phyloP scores from a whole-genome alignment of 2,888 invertebrate genomes.

The Ditylenchus weischeri region DNA sequence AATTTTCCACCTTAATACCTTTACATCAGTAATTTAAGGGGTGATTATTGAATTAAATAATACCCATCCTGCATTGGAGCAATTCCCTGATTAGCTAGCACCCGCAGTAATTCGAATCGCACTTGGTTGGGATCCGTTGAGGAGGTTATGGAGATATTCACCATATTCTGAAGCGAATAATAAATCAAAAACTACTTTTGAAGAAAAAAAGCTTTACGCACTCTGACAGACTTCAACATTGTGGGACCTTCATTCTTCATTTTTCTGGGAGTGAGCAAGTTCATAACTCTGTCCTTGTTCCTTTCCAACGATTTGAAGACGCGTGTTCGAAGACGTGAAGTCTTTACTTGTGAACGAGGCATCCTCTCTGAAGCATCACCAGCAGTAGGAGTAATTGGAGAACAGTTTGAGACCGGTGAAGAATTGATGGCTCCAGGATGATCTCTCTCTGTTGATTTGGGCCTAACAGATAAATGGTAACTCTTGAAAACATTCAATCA shows the following conservation, averaged over 20 bases:
- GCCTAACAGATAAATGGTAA: background rate
- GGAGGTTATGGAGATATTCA: slow-evolving; percentile 72
- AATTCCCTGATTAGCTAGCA: slow-evolving; percentile 61
- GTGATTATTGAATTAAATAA: slow-evolving; percentile 3
- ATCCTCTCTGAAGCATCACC: slow-evolving; percentile 12
- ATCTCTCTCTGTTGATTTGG: slow-evolving; percentile 15
- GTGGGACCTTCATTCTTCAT: slow-evolving; percentile 38
- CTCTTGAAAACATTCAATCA: too few species aligned
- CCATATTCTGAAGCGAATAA: slow-evolving; percentile 65
- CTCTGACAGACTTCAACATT: slow-evolving; percentile 30
- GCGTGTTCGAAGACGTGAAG: slow-evolving; percentile 40
- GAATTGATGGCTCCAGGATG: background rate
- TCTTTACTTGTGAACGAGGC: slow-evolving; percentile 17
- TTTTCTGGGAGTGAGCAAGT: slow-evolving; percentile 69
- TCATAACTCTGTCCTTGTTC: slow-evolving; percentile 69
- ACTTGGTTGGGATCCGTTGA: slow-evolving; percentile 69
- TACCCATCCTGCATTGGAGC: slow-evolving; percentile 44
- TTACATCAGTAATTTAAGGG: too few species aligned
- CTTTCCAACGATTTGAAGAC: slow-evolving; percentile 72
- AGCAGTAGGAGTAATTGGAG: slow-evolving; percentile 5
- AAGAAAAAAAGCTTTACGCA: slow-evolving; percentile 12
- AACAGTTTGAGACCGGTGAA: background rate
- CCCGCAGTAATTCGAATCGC: slow-evolving; percentile 66
- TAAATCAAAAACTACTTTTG: background rate
- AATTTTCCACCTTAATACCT: slow-evolving; percentile 66